phyloP scores from a whole-genome alignment of 2,888 invertebrate genomes.

The Sphaerophoria taeniata region DNA sequence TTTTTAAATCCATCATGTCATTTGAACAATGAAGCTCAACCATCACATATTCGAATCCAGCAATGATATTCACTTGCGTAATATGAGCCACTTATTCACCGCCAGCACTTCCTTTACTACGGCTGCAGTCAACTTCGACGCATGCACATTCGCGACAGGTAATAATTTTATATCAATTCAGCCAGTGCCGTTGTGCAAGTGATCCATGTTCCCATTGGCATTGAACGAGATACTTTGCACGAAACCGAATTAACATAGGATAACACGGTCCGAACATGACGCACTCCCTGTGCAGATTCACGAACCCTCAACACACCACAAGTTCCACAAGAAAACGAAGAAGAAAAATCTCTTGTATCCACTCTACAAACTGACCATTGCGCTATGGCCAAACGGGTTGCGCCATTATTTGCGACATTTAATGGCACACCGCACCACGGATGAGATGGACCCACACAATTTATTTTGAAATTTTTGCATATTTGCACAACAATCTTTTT shows the following conservation, averaged over 20 bases:
- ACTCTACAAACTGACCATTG: constrained; percentile 9
- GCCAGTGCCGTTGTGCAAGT: constrained; percentile 73
- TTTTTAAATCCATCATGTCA: not conserved
- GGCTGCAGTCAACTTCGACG: constrained; percentile 14
- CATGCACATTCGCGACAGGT: constrained; percentile 73
- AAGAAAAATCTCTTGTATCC: constrained; percentile 2
- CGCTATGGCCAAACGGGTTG: not conserved
- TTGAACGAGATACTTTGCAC: constrained; percentile 75
- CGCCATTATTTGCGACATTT: constrained; percentile 56
- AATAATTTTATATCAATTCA: constrained; percentile 75
- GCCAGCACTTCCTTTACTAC: constrained; percentile 52
- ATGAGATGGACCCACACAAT: constrained; percentile 49
- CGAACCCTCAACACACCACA: constrained; percentile 42
- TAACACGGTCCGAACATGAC: constrained; percentile 74
- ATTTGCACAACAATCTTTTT: constrained; percentile 56
- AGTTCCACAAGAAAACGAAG: constrained; percentile 14
- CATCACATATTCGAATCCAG: constrained; percentile 42
- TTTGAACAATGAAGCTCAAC: constrained; percentile 59
- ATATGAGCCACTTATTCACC: constrained; percentile 53
- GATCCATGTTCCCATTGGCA: constrained; percentile 75
- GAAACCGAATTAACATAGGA: constrained; percentile 74
- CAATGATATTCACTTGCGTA: constrained; percentile 62
- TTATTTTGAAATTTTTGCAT: constrained; percentile 45
- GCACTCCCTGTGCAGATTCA: constrained; percentile 72
- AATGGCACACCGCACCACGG: constrained; percentile 31